Base-by-base conservation (phyloP, 2,113 vertebrate genomes). In the Ginglymostoma cirratum region DNA sequence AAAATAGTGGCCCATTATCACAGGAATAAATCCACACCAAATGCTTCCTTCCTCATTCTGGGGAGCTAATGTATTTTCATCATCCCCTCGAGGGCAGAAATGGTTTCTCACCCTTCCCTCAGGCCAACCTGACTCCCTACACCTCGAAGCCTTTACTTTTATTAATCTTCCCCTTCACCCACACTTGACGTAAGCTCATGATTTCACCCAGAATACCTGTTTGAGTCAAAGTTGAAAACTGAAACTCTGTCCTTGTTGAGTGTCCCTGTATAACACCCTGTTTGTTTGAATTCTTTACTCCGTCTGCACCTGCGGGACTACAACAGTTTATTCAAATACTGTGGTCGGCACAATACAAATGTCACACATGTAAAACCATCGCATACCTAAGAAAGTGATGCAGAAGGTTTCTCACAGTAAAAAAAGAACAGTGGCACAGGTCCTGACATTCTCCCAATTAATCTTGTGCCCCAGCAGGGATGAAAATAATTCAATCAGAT, bases 401-500 rank as follows among this genome's bases (percentile, higher is more conserved):
- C 5, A 34, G 15, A 70, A 45, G 69, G 67, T 95, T 95, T 76
- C 89, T 66, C 94, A 72, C 94, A 70, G 69, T 72, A 27, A 30
- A 95, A 48, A 69, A 45, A 52, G 89, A 52, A 72, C 67, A 72
- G 38, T 95, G 66, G 94, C 66, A 52, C 17, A 95, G 52, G 45
- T 34, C 15, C 19, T 93, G 89, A 65, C 89, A 66, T 66, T 66
- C 61, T 30, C 23, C 94, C 94, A 95, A 45, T n/a, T 48, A 48
- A 48, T 24, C 69, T 34, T 48, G 45, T 76, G 38, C 45, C 24
- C 24, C 45, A n/a, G 52, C 45, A 72, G 93, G 67, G 38, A 72
- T 34, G 65, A 48, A 72, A 69, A 52, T 95, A 95, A 95, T 95
- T 95, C 93, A 95, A 69, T 72, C 66, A 95, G 67, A 70, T 95